These are phyloP conservation scores for Neoitamus cyanurus DNA, from an alignment of 2,888 invertebrate genomes.

Conservation along the genomic window DNA sequence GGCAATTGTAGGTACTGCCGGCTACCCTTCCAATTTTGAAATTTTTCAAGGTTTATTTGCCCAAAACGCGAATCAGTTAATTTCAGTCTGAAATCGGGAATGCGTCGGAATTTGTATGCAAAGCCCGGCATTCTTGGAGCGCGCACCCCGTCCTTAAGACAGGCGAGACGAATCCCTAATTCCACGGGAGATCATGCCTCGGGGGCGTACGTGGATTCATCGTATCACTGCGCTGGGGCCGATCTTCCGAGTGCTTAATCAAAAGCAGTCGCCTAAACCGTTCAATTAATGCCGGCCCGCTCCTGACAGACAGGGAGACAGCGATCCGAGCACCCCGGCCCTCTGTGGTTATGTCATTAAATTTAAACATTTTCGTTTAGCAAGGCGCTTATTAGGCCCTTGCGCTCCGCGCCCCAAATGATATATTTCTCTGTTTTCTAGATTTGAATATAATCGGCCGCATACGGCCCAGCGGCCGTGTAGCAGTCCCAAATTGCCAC, in stretches of 20 bases:
- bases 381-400: conserved; percentile 44
- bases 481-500: neutral
- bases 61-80: neutral
- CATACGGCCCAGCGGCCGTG: neutral
- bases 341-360: conserved; percentile 51
- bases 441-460: conserved; percentile 50
- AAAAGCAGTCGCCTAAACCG: conserved; percentile 45
- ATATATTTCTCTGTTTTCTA: conserved; percentile 47
- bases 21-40: neutral
- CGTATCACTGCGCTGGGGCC: neutral
- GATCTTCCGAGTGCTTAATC: conserved; percentile 35
- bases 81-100: neutral
- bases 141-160: neutral
- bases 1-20: neutral
- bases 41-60: neutral
- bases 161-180: conserved; percentile 8
- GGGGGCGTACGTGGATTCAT: neutral
- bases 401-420: conserved; percentile 41
- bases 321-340: conserved; percentile 38
- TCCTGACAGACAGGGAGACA: conserved; percentile 40
- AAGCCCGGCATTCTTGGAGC: neutral
- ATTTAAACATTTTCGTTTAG: conserved; percentile 51
- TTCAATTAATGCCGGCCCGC: conserved; percentile 43
- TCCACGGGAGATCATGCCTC: neutral
- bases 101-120: neutral